Conservation (phyloP, 2,113 vertebrate species). For the Hemiscyllium ocellatum region DNA sequence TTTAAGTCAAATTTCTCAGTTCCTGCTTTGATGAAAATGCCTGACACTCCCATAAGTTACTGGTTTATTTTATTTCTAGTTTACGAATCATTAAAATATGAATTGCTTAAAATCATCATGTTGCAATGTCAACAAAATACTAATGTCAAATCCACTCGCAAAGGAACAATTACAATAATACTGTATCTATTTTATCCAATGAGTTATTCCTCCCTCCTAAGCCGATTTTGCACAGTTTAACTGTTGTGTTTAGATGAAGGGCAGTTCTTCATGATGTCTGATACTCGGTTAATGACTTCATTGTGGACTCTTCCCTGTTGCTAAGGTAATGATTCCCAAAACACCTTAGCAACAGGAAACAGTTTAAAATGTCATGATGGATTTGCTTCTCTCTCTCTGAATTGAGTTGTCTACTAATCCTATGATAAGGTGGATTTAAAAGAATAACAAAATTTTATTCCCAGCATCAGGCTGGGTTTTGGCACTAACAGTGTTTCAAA, state of each 20-base stretch:
- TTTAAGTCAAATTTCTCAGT: not conserved
- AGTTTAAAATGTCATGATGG: not conserved
- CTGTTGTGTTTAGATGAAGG: not conserved
- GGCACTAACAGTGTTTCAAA: not conserved
- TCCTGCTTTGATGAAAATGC: not conserved
- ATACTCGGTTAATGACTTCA: slow-evolving; percentile 31
- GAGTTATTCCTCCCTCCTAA: not conserved
- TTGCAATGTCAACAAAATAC: not conserved
- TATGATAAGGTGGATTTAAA: not conserved
- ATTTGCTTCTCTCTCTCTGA: slow-evolving; percentile 32
- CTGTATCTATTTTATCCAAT: not conserved
- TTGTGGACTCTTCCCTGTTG: slow-evolving; percentile 24
- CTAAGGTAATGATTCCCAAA: slow-evolving; percentile 23
- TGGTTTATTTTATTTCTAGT: not conserved
- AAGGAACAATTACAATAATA: not conserved
- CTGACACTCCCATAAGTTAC: not conserved
- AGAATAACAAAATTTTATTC: not conserved
- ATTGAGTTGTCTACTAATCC: not conserved
- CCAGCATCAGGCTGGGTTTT: not conserved
- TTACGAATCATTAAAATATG: not conserved
- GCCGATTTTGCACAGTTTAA: not conserved
- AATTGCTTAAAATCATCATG: not conserved
- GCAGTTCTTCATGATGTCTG: not conserved
- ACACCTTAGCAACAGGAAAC: slow-evolving; percentile 19
- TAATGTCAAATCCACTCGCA: not conserved